Conservation (phyloP, 1,140 invertebrate genomes). For the Bombus superbus region DNA sequence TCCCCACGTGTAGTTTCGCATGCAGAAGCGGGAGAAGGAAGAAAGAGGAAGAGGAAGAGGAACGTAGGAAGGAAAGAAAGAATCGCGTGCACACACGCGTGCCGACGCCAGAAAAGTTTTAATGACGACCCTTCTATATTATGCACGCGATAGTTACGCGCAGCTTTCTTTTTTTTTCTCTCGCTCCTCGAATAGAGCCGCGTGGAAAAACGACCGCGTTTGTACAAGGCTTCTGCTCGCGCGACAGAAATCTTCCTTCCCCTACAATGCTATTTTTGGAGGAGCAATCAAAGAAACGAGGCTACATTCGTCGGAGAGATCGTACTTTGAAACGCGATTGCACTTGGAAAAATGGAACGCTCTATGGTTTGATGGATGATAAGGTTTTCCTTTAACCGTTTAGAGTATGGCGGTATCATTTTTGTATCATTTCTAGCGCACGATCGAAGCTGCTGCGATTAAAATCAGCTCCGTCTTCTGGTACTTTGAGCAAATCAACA, state of each 20-base stretch:
- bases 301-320: not conserved
- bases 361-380: not conserved
- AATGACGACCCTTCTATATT: constrained; percentile 34
- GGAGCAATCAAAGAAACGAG: constrained; percentile 1
- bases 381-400: not conserved
- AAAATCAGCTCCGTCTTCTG: no score
- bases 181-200: constrained; percentile 20
- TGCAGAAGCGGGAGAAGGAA: constrained; percentile 27
- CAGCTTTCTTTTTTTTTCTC: not conserved
- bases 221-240: not conserved
- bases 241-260: not conserved
- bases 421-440: no score
- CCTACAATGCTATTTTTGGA: constrained; percentile 4
- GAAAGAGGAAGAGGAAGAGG: not conserved
- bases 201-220: constrained; percentile 9
- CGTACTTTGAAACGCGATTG: not conserved
- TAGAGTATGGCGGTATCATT: no score
- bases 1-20: constrained; percentile 10
- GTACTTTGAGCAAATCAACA: no score
- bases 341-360: not conserved
- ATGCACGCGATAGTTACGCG: constrained; percentile 39
- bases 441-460: no score
- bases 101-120: constrained; percentile 32
- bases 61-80: constrained; percentile 39
- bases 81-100: constrained; percentile 43